Conservation (phyloP, 2,113 vertebrate genomes). For the Brachyhypopomus gauderio region DNA sequence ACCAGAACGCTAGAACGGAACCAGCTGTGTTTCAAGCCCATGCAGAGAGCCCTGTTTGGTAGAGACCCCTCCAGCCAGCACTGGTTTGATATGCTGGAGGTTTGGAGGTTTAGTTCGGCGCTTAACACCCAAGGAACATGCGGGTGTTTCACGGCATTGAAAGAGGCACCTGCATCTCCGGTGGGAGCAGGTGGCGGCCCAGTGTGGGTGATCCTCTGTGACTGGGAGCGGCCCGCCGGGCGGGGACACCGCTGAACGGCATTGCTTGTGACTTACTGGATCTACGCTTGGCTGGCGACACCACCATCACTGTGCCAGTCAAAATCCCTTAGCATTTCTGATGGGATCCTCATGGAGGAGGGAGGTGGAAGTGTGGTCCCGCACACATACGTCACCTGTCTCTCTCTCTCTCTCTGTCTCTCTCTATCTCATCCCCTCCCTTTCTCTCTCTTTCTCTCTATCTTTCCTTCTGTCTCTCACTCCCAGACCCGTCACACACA, state of each 20-base stretch:
- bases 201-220: constrained; percentile 42
- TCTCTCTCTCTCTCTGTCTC: neutral
- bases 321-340: constrained; percentile 46
- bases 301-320: constrained; percentile 38
- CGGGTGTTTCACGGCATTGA: constrained; percentile 24
- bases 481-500: constrained; percentile 36
- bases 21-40: neutral
- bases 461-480: neutral
- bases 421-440: neutral
- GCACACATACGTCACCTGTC: neutral
- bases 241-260: constrained; percentile 13
- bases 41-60: neutral
- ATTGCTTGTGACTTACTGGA: constrained; percentile 33
- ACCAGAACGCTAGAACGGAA: neutral
- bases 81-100: constrained; percentile 21
- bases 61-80: neutral
- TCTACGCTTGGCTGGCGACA: constrained; percentile 36
- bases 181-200: constrained; percentile 33
- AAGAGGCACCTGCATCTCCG: constrained; percentile 8
- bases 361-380: constrained; percentile 21
- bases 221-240: constrained; percentile 23
- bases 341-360: constrained; percentile 27
- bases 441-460: neutral
- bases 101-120: constrained; percentile 5
- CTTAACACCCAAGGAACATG: constrained; percentile 29